phyloP scores from a whole-genome alignment of 2,797 vertebrate species.

The Numenius phaeopus region DNA sequence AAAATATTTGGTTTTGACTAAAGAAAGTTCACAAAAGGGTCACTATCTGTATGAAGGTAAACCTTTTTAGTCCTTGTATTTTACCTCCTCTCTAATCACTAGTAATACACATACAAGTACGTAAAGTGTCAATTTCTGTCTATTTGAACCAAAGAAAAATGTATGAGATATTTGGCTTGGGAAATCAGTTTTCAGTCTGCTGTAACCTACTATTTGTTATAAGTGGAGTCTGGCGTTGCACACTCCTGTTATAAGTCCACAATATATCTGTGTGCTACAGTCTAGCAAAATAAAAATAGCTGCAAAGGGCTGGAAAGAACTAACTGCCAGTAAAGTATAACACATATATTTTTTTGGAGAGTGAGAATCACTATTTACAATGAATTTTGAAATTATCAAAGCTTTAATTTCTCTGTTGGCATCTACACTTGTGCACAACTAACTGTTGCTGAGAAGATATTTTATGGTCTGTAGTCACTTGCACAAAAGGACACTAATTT shows the following conservation, averaged over 20 bases:
- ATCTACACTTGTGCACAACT: neutral
- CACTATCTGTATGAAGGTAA: neutral
- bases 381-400: constrained; percentile 15
- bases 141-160: constrained; percentile 15
- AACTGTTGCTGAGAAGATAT: neutral
- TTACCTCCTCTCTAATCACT: neutral
- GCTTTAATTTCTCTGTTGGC: neutral
- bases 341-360: neutral
- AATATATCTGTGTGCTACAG: neutral
- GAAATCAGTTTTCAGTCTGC: constrained; percentile 47
- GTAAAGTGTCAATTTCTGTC: constrained; percentile 26
- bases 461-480: neutral
- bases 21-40: neutral
- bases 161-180: constrained; percentile 20
- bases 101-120: neutral
- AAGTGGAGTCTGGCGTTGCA: neutral
- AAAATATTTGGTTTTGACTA: neutral
- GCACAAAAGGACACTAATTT: neutral
- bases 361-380: neutral
- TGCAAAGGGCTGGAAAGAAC: neutral
- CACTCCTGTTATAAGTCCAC: neutral
- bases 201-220: constrained; percentile 22
- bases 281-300: neutral
- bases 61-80: neutral
- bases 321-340: neutral